Evolutionary conservation across 1,140 invertebrate species (phyloP), one percentile per base, ranked within the genome.

Genomic region (Heliconius congener): DNA sequence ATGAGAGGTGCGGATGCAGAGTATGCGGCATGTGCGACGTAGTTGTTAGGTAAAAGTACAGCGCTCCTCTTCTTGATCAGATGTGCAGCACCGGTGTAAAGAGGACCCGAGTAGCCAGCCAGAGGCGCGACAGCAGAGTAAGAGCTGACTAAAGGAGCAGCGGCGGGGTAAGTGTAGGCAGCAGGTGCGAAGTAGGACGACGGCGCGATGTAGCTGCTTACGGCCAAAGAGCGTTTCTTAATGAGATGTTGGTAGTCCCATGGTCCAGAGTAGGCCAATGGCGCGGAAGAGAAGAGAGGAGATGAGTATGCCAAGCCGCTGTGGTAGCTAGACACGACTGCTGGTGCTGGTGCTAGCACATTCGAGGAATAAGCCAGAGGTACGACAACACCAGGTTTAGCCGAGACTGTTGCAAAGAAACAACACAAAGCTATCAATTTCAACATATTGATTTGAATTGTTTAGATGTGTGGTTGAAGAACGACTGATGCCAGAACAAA

Each of bases 291-390:
- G 4, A 81, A 34, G 13, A 85, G 70, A 19, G 83, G 83, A 0
- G 90, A 87, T n/a, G 86, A 87, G 60, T 89, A 88, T n/a, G 86
- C 74, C 37, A 87, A 75, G 52, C 83, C 85, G 80, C 82, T 85
- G 76, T 84, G 84, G 75, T 82, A 79, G 78, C 85, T 85, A 9
- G 86, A 77, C 77, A 86, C 84, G 9, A 77, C 66, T 8, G 77
- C 71, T 6, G 77, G 42, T 37, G 80, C 60, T 8, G 80, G 82
- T 18, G 85, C 72, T 34, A 85, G 16, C 39, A 85, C 37, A 16
- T 91, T 78, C 1, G 82, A 78, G 9, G 94, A 84, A 83, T 94
- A 94, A 34, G 90, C 88, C 18, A 81, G 90, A 77, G 84, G 73
- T 13, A 76, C 30, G 4, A 78, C 11, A 30, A 76, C 37, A 16